Conservation (phyloP, 2,113 vertebrate species). For the Crotalus horridus region DNA sequence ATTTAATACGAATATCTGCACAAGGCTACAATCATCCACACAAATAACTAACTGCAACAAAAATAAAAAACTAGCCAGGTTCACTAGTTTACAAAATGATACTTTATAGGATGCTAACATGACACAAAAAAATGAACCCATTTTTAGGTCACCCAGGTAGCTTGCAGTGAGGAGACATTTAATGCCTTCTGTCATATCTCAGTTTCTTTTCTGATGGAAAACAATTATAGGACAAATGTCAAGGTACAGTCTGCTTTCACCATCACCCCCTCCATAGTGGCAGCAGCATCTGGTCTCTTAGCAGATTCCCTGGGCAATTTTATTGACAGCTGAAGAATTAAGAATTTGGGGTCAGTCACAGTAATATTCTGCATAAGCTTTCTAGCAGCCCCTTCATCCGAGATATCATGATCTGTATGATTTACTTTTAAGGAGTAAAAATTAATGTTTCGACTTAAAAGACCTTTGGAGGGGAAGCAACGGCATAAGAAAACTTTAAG, state of each 20-base stretch:
- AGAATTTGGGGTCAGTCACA: slow-evolving; percentile 63
- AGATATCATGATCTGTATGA: slow-evolving; percentile 51
- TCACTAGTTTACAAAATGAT: neutral
- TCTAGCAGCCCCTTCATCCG: slow-evolving; percentile 50
- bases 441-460: slow-evolving; percentile 51
- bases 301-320: slow-evolving; percentile 68
- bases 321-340: slow-evolving; percentile 60
- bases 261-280: neutral
- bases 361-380: slow-evolving; percentile 45
- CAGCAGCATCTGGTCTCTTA: slow-evolving; percentile 58
- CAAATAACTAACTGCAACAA: neutral
- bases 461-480: slow-evolving; percentile 33
- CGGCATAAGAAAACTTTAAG: neutral
- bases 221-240: slow-evolving; percentile 72
- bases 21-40: neutral
- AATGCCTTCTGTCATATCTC: slow-evolving; percentile 50
- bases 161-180: slow-evolving; percentile 43
- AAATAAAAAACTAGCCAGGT: neutral
- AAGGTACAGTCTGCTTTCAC: slow-evolving; percentile 62
- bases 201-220: slow-evolving; percentile 70
- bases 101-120: neutral
- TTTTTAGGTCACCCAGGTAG: slow-evolving; percentile 43
- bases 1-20: neutral
- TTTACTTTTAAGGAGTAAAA: slow-evolving; percentile 54
- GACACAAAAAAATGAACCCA: neutral